These are phyloP conservation scores for Staurois parvus DNA, from an alignment of 2,797 vertebrate genomes.

Conservation along the genomic window DNA sequence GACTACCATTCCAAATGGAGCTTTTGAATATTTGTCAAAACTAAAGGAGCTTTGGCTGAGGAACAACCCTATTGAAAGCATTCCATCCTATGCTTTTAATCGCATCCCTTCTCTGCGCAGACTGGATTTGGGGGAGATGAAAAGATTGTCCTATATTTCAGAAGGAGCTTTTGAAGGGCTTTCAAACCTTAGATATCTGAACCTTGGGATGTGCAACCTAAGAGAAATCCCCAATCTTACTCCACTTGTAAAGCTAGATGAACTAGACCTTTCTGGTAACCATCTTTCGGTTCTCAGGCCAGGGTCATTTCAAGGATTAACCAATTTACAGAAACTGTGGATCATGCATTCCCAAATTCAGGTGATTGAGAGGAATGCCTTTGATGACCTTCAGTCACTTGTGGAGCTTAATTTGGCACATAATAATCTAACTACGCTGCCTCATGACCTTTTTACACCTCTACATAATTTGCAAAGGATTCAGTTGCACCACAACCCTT, in stretches of 20 bases:
- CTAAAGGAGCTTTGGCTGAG: slow-evolving; percentile 98
- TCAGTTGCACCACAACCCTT: slow-evolving; percentile 98
- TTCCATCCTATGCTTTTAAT: slow-evolving; percentile 99
- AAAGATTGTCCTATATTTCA: slow-evolving; percentile 97
- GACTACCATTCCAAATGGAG: slow-evolving; percentile 98
- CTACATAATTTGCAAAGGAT: slow-evolving; percentile 95
- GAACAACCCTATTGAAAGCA: slow-evolving; percentile 98
- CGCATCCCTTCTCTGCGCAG: slow-evolving; percentile 95
- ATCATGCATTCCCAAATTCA: slow-evolving; percentile 99
- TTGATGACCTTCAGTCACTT: slow-evolving; percentile 97
- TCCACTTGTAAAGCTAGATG: slow-evolving; percentile 94
- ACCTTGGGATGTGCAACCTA: slow-evolving; percentile 99
- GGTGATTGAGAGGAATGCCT: slow-evolving; percentile 97
- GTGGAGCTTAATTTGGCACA: slow-evolving; percentile 98
- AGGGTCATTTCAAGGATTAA: slow-evolving; percentile 96
- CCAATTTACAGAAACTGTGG: slow-evolving; percentile 98
- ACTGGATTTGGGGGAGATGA: slow-evolving; percentile 95
- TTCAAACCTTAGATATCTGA: slow-evolving; percentile 98
- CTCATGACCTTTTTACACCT: slow-evolving; percentile 98
- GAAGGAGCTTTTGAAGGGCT: slow-evolving; percentile 99
- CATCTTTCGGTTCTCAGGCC: slow-evolving; percentile 92
- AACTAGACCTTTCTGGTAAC: slow-evolving; percentile 98
- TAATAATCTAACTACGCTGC: slow-evolving; percentile 97
- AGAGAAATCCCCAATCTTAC: slow-evolving; percentile 99
- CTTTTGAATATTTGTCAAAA: slow-evolving; percentile 99